phyloP scores from a whole-genome alignment of 1,140 invertebrate genomes.

The Diploscapter pachys region DNA sequence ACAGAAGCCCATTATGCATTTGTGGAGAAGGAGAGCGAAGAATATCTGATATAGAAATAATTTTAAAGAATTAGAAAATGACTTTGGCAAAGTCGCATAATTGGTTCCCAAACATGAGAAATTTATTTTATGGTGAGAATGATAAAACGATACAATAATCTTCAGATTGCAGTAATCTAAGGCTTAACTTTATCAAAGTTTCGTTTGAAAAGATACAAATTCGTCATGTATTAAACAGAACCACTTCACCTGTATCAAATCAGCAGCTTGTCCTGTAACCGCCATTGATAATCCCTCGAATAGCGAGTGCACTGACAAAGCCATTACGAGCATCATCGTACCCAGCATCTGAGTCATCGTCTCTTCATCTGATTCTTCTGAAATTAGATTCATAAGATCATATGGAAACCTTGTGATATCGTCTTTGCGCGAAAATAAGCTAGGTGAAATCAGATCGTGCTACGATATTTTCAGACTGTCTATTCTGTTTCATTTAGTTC shows the following conservation, averaged over 20 bases:
- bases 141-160: too few species aligned
- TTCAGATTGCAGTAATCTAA: too few species aligned
- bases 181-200: too few species aligned
- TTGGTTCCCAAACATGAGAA: neutral
- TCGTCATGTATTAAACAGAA: too few species aligned
- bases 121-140: neutral
- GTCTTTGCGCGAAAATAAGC: too few species aligned
- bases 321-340: conserved; percentile 48
- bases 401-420: neutral
- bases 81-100: conserved; percentile 1
- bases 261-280: conserved; percentile 47
- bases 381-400: conserved; percentile 1
- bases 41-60: conserved; percentile 60
- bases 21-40: conserved; percentile 67
- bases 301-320: conserved; percentile 52
- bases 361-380: conserved; percentile 17
- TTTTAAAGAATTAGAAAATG: neutral
- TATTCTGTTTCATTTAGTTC: too few species aligned
- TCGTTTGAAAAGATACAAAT: too few species aligned
- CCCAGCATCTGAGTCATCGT: conserved; percentile 31
- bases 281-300: conserved; percentile 57
- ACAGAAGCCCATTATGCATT: conserved; percentile 67
- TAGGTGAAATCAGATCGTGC: too few species aligned
- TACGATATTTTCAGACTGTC: too few species aligned
- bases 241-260: conserved; percentile 45